phyloP scores from a whole-genome alignment of 1,140 invertebrate species.

The Himalopsyche phryganea region DNA sequence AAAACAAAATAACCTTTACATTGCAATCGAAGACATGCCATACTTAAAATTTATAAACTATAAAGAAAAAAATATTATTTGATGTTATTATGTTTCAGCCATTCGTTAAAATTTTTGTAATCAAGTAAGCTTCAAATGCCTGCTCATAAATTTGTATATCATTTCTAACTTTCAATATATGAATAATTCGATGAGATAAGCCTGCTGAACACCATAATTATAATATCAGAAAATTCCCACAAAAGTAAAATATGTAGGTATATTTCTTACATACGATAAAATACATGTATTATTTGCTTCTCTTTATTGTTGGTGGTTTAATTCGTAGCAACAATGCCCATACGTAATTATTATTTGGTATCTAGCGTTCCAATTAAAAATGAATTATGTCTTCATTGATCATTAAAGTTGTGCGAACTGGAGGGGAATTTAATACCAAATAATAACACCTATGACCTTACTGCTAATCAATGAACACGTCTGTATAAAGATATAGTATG shows the following conservation, averaged over 20 bases:
- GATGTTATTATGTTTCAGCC: too few species aligned
- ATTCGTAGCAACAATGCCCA: conserved; percentile 28
- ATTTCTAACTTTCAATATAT: too few species aligned
- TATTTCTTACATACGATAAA: background rate
- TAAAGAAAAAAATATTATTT: too few species aligned
- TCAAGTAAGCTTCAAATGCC: too few species aligned
- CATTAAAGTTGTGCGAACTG: conserved; percentile 2
- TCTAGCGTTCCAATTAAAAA: conserved; percentile 22
- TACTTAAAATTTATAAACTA: too few species aligned
- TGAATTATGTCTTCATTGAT: conserved; percentile 28
- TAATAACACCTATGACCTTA: conserved; percentile 7
- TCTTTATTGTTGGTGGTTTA: conserved; percentile 24
- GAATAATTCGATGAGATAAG: too few species aligned
- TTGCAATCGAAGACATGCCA: too few species aligned
- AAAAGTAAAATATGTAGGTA: background rate
- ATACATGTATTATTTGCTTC: background rate
- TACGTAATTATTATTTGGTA: conserved; percentile 20
- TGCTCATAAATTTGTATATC: too few species aligned
- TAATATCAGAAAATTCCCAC: too few species aligned
- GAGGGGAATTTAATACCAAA: background rate
- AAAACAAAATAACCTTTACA: too few species aligned
- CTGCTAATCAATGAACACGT: background rate
- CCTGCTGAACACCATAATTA: too few species aligned
- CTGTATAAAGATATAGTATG: background rate
- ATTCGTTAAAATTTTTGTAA: too few species aligned